phyloP scores from a whole-genome alignment of 2,797 vertebrate species.

The Semotilus atromaculatus region DNA sequence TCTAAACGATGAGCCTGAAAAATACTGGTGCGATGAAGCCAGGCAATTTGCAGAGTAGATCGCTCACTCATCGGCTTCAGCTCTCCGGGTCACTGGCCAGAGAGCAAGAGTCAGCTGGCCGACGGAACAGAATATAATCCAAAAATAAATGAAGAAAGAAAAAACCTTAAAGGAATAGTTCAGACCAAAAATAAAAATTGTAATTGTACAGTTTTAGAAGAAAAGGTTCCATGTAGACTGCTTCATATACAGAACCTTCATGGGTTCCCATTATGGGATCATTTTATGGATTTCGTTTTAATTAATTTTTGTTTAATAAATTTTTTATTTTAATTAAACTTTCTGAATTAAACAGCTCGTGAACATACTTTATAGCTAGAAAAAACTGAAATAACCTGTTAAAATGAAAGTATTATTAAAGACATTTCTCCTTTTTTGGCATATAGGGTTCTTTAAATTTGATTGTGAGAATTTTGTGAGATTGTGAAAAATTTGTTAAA shows the following conservation, averaged over 20 bases:
- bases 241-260: not conserved
- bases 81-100: constrained; percentile 30
- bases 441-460: not conserved
- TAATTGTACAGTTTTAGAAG: not conserved
- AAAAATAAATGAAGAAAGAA: constrained; percentile 30
- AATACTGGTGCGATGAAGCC: constrained; percentile 42
- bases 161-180: constrained; percentile 20
- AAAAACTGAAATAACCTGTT: not conserved
- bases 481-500: too few species aligned
- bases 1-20: constrained; percentile 35
- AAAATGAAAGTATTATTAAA: not conserved
- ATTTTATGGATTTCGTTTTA: not conserved
- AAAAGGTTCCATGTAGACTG: not conserved
- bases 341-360: too few species aligned
- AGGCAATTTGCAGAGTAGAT: constrained; percentile 46
- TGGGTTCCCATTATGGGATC: not conserved
- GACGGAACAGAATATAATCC: constrained; percentile 27
- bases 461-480: too few species aligned
- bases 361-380: not conserved
- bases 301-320: not conserved
- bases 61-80: constrained; percentile 22
- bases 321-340: not conserved
- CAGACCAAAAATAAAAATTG: not conserved
- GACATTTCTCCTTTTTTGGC: not conserved
- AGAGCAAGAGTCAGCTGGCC: constrained; percentile 22